phyloP scores from a whole-genome alignment of 1,140 invertebrate genomes.

The Drosophila ohnishii region DNA sequence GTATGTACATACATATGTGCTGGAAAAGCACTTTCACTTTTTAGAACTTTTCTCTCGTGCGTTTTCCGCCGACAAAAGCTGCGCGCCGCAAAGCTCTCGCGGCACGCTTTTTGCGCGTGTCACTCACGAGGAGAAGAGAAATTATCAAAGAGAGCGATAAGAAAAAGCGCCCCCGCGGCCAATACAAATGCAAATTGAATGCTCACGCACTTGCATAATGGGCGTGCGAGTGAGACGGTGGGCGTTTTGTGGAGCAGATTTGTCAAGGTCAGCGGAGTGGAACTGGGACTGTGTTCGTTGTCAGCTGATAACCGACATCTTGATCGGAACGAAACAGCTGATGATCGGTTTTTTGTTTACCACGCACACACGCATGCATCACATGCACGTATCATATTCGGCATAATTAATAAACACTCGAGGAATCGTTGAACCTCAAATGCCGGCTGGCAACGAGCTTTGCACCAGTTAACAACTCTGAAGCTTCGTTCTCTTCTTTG shows the following conservation, averaged over 20 bases:
- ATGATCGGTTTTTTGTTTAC: constrained; percentile 70
- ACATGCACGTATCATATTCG: constrained; percentile 11
- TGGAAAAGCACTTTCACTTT: constrained; percentile 67
- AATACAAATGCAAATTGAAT: constrained; percentile 14
- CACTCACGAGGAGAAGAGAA: constrained; percentile 30
- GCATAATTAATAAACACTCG: constrained; percentile 18
- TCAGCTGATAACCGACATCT: constrained; percentile 46
- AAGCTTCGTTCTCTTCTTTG: constrained; percentile 34
- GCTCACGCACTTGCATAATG: constrained; percentile 57
- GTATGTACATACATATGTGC: constrained; percentile 15
- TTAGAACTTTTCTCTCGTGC: constrained; percentile 36
- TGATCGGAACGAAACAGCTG: constrained; percentile 56
- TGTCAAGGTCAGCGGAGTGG: constrained; percentile 52
- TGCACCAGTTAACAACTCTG: constrained; percentile 22
- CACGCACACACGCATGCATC: constrained; percentile 14
- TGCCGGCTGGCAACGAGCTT: constrained; percentile 38
- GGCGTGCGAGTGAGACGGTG: constrained; percentile 30
- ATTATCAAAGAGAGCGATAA: constrained; percentile 19
- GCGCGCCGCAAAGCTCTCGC: constrained; percentile 22
- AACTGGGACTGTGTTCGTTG: constrained; percentile 20
- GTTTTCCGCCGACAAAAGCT: constrained; percentile 44
- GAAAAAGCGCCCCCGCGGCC: constrained; percentile 38
- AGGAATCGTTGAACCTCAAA: constrained; percentile 42
- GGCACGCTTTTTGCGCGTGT: constrained; percentile 51
- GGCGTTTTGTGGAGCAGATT: constrained; percentile 32